These are phyloP conservation scores for Eurosta solidaginis DNA, from an alignment of 1,140 invertebrate species.

Conservation along the genomic window DNA sequence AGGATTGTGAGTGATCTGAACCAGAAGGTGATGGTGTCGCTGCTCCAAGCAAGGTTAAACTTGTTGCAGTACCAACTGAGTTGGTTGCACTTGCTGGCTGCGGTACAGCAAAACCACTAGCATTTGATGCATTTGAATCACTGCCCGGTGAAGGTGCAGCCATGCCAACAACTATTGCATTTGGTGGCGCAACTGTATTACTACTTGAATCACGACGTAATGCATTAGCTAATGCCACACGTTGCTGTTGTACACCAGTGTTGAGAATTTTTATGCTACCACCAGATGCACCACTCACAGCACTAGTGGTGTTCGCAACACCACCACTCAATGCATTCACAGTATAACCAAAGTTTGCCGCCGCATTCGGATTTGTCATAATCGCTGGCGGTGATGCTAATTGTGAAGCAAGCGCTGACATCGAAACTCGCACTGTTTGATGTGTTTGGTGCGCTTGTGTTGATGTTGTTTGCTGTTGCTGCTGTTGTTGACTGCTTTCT, in stretches of 20 bases:
- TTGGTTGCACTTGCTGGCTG: constrained; percentile 37
- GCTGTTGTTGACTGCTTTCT: constrained; percentile 35
- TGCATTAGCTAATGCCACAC: constrained; percentile 48
- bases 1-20: constrained; percentile 55
- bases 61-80: constrained; percentile 24
- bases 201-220: constrained; percentile 45
- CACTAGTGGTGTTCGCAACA: constrained; percentile 15
- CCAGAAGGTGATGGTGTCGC: constrained; percentile 54
- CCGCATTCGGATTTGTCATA: constrained; percentile 56
- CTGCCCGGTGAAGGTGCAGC: constrained; percentile 57
- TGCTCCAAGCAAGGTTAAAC: constrained; percentile 47
- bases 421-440: constrained; percentile 53
- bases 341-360: constrained; percentile 46
- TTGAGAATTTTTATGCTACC: constrained; percentile 52
- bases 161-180: constrained; percentile 54
- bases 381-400: constrained; percentile 57
- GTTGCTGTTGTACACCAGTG: constrained; percentile 47
- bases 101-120: constrained; percentile 55
- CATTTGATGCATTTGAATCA: constrained; percentile 58
- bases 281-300: constrained; percentile 6
- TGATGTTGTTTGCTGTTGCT: constrained; percentile 36
- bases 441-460: constrained; percentile 33
- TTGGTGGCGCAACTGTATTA: constrained; percentile 41
- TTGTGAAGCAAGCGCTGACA: constrained; percentile 58
- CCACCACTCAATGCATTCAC: constrained; percentile 45